Percentiles rank a stretch among this genome's conserved stretches.
Conservation (phyloP, 1,140 invertebrate species). For the Coelopa frigida region DNA sequence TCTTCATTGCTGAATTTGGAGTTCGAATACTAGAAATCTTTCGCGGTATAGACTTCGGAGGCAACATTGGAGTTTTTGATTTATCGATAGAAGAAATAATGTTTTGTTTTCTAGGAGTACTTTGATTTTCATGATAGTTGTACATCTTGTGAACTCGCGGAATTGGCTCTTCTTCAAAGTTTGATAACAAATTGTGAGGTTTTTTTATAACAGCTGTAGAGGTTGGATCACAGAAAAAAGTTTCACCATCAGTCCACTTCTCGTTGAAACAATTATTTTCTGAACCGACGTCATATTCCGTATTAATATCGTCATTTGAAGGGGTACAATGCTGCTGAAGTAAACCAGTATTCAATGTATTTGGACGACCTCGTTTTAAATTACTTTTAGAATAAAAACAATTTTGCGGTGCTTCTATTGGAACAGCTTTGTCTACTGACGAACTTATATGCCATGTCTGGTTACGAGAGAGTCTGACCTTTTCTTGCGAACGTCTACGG, state of each 20-base stretch:
- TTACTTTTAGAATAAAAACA: too few relatives aligned
- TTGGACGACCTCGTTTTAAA: too few relatives aligned
- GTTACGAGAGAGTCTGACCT: slow-evolving; percentile 25
- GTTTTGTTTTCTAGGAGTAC: background rate
- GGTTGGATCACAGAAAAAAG: slow-evolving; percentile 14
- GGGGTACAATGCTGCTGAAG: too few relatives aligned
- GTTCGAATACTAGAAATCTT: too few relatives aligned
- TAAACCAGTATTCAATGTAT: too few relatives aligned
- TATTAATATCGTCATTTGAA: too few relatives aligned
- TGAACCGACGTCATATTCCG: too few relatives aligned
- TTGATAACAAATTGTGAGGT: too few relatives aligned
- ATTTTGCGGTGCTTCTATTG: too few relatives aligned
- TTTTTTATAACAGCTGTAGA: too few relatives aligned
- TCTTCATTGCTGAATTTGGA: slow-evolving; percentile 12
- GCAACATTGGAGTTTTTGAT: slow-evolving; percentile 12
- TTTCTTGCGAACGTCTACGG: slow-evolving; percentile 57
- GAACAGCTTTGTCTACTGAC: too few relatives aligned
- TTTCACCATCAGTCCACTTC: slow-evolving; percentile 7
- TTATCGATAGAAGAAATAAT: background rate
- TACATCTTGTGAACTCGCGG: background rate
- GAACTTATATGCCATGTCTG: slow-evolving; percentile 31
- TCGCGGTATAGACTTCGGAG: slow-evolving; percentile 15
- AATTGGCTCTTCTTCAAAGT: background rate
- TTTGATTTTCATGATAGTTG: background rate
- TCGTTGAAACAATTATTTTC: slow-evolving; percentile 5